These are phyloP conservation scores for Noctilio leporinus DNA, from an alignment of 2,113 vertebrate species.

Conservation along the genomic window DNA sequence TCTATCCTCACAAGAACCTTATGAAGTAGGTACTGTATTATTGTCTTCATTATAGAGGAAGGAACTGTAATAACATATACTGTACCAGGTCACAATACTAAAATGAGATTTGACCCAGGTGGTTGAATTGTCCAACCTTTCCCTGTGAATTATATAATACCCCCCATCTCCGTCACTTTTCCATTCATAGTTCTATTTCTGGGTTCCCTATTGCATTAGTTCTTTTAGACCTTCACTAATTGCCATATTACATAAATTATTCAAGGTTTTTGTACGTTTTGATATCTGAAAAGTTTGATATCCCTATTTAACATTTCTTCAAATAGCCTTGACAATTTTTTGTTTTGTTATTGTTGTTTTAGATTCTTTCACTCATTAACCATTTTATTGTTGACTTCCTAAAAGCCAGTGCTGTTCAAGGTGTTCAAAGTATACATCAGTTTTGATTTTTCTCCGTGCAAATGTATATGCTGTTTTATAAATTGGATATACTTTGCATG, in stretches of 20 bases:
- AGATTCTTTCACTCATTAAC: background rate
- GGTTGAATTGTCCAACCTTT: background rate
- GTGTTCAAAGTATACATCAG: background rate
- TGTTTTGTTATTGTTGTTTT: background rate
- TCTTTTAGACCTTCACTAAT: background rate
- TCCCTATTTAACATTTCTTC: background rate
- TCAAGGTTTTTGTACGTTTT: background rate
- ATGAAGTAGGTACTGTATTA: background rate
- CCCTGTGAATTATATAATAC: background rate
- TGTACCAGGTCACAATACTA: background rate
- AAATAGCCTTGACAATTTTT: conserved; percentile 16
- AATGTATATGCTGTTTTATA: background rate
- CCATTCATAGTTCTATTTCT: background rate
- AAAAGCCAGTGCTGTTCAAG: background rate
- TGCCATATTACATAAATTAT: background rate
- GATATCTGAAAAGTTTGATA: background rate
- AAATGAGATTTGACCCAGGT: background rate
- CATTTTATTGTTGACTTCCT: background rate
- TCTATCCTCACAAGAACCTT: background rate
- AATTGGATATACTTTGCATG: background rate
- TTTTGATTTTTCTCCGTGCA: background rate
- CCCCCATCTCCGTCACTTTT: background rate
- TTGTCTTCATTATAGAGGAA: conserved; percentile 5
- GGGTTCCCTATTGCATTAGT: background rate
- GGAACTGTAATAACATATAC: background rate